Evolutionary conservation across 2,888 invertebrate genomes (phyloP).

Genomic region (Platerodrilus igneus): DNA sequence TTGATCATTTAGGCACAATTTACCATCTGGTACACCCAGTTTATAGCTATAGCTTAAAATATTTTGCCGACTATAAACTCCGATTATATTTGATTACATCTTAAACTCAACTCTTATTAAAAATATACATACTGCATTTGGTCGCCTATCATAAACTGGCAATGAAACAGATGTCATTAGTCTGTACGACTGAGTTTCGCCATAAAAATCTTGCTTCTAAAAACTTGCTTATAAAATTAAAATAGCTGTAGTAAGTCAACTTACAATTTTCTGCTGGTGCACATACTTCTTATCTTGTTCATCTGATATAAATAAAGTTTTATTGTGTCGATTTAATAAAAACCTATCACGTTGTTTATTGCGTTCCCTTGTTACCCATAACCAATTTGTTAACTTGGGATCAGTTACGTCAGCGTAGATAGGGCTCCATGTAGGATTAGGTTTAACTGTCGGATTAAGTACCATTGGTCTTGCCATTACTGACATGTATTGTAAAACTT

Average conservation of each 20-base stretch:
- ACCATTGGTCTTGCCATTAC: conserved; percentile 96
- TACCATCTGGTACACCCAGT: too few relatives aligned
- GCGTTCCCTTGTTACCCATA: conserved; percentile 81
- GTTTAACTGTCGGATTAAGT: conserved; percentile 74
- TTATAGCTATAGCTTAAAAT: too few relatives aligned
- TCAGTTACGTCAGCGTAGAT: conserved; percentile 92
- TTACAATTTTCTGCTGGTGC: conserved; percentile 50
- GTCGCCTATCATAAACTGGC: conserved; percentile 86
- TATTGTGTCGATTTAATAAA: conserved; percentile 60
- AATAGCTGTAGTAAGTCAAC: conserved; percentile 18
- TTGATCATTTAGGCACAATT: too few relatives aligned
- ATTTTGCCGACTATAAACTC: neutral
- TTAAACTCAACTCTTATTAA: too few relatives aligned
- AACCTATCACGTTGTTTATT: conserved; percentile 74
- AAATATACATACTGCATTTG: conserved; percentile 68
- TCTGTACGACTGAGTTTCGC: conserved; percentile 64
- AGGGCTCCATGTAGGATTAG: conserved; percentile 90
- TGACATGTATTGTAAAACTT: conserved; percentile 91
- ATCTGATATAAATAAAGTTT: conserved; percentile 56
- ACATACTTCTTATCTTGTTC: conserved; percentile 60
- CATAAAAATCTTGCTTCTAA: conserved; percentile 59
- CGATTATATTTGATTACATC: too few relatives aligned
- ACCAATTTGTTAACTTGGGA: conserved; percentile 85
- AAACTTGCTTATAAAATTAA: conserved; percentile 24
- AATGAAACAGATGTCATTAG: conserved; percentile 91